Conservation (phyloP, 2,888 invertebrate species). For the Metellina segmentata region DNA sequence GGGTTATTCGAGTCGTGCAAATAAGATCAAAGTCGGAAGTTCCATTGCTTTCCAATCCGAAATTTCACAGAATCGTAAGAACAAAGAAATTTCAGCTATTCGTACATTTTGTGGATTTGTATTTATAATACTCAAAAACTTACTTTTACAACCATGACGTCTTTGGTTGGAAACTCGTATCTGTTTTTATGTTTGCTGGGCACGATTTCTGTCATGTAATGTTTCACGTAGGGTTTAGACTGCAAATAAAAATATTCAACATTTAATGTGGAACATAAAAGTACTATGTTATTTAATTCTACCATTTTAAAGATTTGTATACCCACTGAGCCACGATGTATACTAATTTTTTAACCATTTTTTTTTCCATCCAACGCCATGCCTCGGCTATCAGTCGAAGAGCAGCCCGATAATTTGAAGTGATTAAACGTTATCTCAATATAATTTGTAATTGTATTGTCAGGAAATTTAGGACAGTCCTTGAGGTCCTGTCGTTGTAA, state of each 20-base stretch:
- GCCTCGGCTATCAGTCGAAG: too few relatives aligned
- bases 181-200: constrained; percentile 75
- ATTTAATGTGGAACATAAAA: neutral
- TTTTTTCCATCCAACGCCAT: neutral
- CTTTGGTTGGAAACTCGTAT: constrained; percentile 67
- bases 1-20: too few relatives aligned
- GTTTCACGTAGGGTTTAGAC: constrained; percentile 72
- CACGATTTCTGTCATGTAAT: constrained; percentile 63
- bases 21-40: too few relatives aligned
- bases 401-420: too few relatives aligned
- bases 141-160: constrained; percentile 65
- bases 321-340: too few relatives aligned
- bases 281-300: neutral
- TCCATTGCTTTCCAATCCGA: too few relatives aligned
- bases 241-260: constrained; percentile 14
- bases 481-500: too few relatives aligned
- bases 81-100: neutral
- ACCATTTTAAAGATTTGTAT: neutral
- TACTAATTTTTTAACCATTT: too few relatives aligned
- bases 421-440: neutral
- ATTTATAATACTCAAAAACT: neutral
- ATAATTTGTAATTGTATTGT: neutral
- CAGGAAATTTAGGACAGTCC: too few relatives aligned
- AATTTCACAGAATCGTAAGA: too few relatives aligned
- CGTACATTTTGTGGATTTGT: too few relatives aligned